Percentiles rank a stretch among this genome's conserved stretches.
Conservation (phyloP, 2,888 invertebrate genomes). For the Corbicula japonica region DNA sequence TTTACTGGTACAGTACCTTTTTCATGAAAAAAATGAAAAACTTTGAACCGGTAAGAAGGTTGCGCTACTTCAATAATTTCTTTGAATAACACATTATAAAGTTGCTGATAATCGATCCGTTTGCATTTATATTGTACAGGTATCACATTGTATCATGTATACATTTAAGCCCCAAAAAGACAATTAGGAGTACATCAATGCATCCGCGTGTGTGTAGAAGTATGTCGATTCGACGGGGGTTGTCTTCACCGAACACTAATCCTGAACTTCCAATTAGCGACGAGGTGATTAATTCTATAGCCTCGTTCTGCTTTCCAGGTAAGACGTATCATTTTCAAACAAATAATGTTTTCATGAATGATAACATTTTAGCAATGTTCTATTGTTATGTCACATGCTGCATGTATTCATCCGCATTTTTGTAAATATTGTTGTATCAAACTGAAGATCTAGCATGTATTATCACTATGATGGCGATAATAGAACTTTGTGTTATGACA, state of each 20-base stretch:
- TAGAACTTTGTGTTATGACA: too few relatives aligned
- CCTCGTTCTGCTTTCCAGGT: conserved; percentile 84
- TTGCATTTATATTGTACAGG: too few relatives aligned
- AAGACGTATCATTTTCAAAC: not conserved
- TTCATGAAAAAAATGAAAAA: not conserved
- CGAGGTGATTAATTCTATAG: conserved; percentile 81
- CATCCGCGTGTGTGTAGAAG: conserved; percentile 54
- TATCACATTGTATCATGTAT: not conserved
- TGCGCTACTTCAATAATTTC: too few relatives aligned
- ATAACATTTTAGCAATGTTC: not conserved
- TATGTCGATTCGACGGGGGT: conserved; percentile 9
- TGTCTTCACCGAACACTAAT: conserved; percentile 6
- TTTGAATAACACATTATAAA: too few relatives aligned
- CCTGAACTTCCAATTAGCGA: conserved; percentile 78
- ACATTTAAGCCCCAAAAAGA: conserved; percentile 25
- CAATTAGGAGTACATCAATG: conserved; percentile 36
- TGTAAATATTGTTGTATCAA: not conserved
- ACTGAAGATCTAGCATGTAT: not conserved
- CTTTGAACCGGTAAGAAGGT: too few relatives aligned
- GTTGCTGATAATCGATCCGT: too few relatives aligned
- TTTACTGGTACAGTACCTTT: not conserved
- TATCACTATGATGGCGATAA: not conserved
- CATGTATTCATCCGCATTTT: not conserved
- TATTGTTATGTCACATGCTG: not conserved
- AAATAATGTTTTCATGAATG: not conserved